A percentile compares a stretch with the other conserved stretches of the same genome.
Conservation (phyloP, 2,797 vertebrate species). For the Gymnoscopelus microlampas region DNA sequence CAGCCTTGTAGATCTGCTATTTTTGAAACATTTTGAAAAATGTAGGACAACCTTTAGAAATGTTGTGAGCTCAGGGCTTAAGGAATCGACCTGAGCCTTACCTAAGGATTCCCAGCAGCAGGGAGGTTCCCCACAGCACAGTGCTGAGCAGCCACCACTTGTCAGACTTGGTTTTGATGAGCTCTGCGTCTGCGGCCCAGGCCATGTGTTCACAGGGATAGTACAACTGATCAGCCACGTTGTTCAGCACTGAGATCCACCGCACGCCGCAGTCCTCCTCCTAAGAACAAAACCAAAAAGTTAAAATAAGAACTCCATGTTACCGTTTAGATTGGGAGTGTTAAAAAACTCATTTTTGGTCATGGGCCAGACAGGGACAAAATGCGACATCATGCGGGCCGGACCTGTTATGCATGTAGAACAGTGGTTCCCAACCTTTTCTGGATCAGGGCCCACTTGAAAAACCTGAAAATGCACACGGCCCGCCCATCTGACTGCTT, state of each 20-base stretch:
- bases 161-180: constrained; percentile 80
- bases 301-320: background rate
- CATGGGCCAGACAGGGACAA: too few relatives aligned
- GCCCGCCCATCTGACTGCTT: constrained; percentile 14
- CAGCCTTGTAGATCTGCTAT: background rate
- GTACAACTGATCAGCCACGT: constrained; percentile 92
- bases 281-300: constrained; percentile 61
- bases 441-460: too few relatives aligned
- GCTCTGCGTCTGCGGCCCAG: constrained; percentile 89
- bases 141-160: constrained; percentile 91
- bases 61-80: background rate
- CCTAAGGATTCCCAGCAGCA: constrained; percentile 88
- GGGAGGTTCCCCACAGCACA: constrained; percentile 86
- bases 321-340: too few relatives aligned
- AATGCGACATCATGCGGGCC: too few relatives aligned
- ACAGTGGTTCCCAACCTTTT: too few relatives aligned
- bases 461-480: too few relatives aligned
- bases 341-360: too few relatives aligned
- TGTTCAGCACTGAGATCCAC: constrained; percentile 87
- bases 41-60: too few relatives aligned
- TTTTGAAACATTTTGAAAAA: background rate
- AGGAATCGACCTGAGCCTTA: constrained; percentile 49
- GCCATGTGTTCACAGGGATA: constrained; percentile 96
- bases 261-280: constrained; percentile 86
- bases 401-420: too few relatives aligned